Conservation (phyloP, 2,888 invertebrate genomes). For the Clanis bilineata region DNA sequence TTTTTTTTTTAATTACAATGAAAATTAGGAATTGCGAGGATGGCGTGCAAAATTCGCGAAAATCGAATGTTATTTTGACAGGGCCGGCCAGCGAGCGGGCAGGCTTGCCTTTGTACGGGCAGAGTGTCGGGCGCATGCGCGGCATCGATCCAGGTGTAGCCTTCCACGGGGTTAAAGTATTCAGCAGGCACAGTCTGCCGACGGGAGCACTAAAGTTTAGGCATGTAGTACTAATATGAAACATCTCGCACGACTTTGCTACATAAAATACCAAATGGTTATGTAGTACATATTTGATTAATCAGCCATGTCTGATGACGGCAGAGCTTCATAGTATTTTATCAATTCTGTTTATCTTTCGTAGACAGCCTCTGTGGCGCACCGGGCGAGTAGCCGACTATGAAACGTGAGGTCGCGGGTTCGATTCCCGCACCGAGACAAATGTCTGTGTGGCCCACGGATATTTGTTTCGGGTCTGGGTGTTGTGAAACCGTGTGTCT, state of each 20-base stretch:
- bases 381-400: too few relatives aligned
- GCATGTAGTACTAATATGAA: conserved; percentile 4
- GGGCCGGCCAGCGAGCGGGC: conserved; percentile 56
- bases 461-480: too few relatives aligned
- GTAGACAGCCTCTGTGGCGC: too few relatives aligned
- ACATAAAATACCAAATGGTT: neutral
- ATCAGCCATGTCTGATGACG: too few relatives aligned
- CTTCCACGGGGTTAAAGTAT: conserved; percentile 43
- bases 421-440: too few relatives aligned
- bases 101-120: conserved; percentile 69
- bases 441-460: too few relatives aligned
- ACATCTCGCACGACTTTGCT: neutral
- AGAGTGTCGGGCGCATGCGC: conserved; percentile 59
- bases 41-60: conserved; percentile 54
- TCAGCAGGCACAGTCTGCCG: conserved; percentile 37
- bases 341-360: too few relatives aligned
- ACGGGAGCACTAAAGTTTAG: conserved; percentile 16
- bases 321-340: too few relatives aligned
- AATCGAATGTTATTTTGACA: conserved; percentile 70
- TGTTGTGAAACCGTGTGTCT: too few relatives aligned
- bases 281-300: too few relatives aligned
- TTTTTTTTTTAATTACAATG: conserved; percentile 18
- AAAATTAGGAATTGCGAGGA: conserved; percentile 21
- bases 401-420: too few relatives aligned
- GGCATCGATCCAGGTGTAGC: conserved; percentile 66